These are phyloP conservation scores for Nycticebus coucang DNA, from an alignment of 2,113 vertebrate species.

Conservation along the genomic window DNA sequence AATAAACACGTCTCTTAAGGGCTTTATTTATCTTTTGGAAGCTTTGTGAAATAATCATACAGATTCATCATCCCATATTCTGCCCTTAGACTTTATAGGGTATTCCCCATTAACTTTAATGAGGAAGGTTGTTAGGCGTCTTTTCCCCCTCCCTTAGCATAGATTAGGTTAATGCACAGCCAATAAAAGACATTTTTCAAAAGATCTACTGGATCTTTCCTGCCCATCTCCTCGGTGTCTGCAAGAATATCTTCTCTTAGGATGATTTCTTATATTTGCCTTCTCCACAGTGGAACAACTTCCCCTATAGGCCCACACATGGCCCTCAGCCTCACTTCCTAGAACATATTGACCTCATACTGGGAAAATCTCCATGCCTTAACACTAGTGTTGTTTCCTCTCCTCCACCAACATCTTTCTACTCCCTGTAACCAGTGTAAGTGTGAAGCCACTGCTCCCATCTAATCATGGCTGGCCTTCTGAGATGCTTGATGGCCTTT, in stretches of 20 bases:
- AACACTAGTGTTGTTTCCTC: not conserved
- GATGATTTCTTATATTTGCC: not conserved
- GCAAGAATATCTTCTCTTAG: not conserved
- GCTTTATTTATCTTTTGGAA: conserved; percentile 77
- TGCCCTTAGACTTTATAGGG: conserved; percentile 68
- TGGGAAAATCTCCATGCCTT: not conserved
- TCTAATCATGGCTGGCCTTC: not conserved
- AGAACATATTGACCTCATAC: not conserved
- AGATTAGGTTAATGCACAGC: conserved; percentile 74
- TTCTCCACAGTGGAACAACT: not conserved
- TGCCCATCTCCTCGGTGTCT: not conserved
- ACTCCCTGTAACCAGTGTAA: not conserved
- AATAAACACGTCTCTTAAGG: conserved; percentile 74
- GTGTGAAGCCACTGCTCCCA: not conserved
- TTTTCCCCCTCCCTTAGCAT: conserved; percentile 52
- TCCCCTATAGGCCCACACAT: not conserved
- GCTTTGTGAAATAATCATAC: conserved; percentile 76
- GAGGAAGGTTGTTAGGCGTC: conserved; percentile 56
- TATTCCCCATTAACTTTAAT: conserved; percentile 79
- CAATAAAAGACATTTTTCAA: conserved; percentile 65
- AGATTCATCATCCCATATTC: conserved; percentile 59
- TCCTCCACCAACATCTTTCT: not conserved
- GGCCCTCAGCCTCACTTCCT: not conserved
- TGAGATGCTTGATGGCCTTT: too few relatives aligned
- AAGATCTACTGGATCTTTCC: conserved; percentile 58